A percentile compares a stretch with the other conserved stretches of the same genome.
Conservation (phyloP, 2,797 vertebrate species). For the Myotis pilosus region DNA sequence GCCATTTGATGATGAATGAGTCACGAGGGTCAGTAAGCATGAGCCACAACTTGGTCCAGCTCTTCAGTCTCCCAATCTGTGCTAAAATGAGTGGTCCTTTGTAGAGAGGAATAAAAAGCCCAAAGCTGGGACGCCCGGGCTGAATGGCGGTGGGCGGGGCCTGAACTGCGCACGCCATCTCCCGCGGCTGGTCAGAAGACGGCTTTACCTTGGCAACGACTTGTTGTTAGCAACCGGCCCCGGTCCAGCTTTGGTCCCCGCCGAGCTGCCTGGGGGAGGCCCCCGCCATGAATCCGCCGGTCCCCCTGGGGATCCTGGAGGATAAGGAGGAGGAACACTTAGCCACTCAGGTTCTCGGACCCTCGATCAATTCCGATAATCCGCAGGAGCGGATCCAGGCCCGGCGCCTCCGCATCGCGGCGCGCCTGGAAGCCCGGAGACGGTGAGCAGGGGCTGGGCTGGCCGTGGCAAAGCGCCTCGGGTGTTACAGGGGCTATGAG, state of each 20-base stretch:
- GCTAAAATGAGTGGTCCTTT: background rate
- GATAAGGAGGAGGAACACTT: background rate
- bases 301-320: background rate
- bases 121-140: fast-evolving
- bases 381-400: conserved; percentile 84
- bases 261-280: fast-evolving
- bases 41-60: background rate
- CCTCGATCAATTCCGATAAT: conserved; percentile 74
- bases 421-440: conserved; percentile 77
- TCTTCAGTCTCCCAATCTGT: background rate
- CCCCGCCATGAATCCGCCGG: conserved; percentile 44
- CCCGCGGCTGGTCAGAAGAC: background rate
- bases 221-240: conserved; percentile 55
- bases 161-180: background rate
- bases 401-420: conserved; percentile 82
- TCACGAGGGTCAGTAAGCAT: background rate
- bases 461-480: background rate
- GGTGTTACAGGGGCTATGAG: background rate
- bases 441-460: conserved; percentile 76
- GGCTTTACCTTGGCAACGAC: conserved; percentile 34
- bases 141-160: fast-evolving
- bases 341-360: background rate
- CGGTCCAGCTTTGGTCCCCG: fast-evolving
- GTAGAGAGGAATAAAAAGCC: background rate
- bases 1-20: background rate